These are phyloP conservation scores for Neoseiulus cucumeris DNA, from an alignment of 1,140 invertebrate species.

Conservation along the genomic window DNA sequence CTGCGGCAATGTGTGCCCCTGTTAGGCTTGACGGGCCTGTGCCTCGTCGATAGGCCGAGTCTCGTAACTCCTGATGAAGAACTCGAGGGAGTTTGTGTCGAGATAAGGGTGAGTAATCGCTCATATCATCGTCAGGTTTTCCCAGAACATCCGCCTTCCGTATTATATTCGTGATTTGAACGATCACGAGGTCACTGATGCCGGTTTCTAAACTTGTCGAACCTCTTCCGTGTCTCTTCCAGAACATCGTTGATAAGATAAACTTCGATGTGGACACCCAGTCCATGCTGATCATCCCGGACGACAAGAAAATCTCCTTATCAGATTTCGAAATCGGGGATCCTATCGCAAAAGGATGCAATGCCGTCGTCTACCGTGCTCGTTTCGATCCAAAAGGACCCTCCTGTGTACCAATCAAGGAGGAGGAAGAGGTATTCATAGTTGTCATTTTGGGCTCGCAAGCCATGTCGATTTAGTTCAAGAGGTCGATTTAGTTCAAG, in stretches of 20 bases:
- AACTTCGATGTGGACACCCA: slow-evolving; percentile 5
- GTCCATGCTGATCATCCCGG: not conserved
- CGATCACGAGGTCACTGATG: too few species aligned
- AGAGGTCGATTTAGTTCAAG: too few species aligned
- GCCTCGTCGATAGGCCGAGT: slow-evolving; percentile 42
- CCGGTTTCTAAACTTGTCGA: too few species aligned
- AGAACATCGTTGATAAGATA: slow-evolving; percentile 10
- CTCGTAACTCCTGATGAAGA: slow-evolving; percentile 57
- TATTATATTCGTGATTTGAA: too few species aligned
- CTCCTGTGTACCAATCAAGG: too few species aligned
- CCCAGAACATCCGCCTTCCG: too few species aligned
- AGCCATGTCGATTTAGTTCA: too few species aligned
- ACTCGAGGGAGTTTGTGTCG: slow-evolving; percentile 51
- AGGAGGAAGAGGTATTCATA: too few species aligned
- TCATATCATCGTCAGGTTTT: not conserved
- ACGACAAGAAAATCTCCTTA: slow-evolving; percentile 24
- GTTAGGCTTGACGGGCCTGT: slow-evolving; percentile 50
- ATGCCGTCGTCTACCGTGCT: slow-evolving; percentile 56
- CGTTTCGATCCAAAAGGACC: slow-evolving; percentile 26
- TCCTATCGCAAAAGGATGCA: slow-evolving; percentile 55
- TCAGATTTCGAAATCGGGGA: slow-evolving; percentile 44
- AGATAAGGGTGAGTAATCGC: slow-evolving; percentile 40
- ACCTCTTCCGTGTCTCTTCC: slow-evolving; percentile 9
- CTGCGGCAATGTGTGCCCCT: slow-evolving; percentile 33
- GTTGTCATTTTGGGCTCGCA: too few species aligned